Evolutionary conservation across 1,140 invertebrate genomes (phyloP).

Genomic region (Lordiphosa clarofinis): DNA sequence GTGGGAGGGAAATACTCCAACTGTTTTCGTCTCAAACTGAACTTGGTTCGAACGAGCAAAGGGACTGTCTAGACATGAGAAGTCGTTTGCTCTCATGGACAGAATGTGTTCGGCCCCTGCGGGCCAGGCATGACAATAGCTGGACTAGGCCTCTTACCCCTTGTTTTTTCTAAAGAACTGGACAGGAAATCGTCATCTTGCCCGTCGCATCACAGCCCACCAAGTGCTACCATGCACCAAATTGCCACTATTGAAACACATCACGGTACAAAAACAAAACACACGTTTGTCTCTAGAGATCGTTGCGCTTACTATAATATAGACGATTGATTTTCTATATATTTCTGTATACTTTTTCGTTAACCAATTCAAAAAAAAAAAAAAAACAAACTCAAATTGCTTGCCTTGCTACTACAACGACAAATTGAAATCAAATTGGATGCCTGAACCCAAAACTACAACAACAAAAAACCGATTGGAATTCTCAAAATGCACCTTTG

Average conservation of each 20-base stretch:
- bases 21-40: too few relatives aligned
- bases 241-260: conserved; percentile 10
- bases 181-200: neutral
- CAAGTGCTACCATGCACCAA: conserved; percentile 27
- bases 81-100: too few relatives aligned
- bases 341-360: conserved; percentile 36
- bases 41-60: too few relatives aligned
- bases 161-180: too few relatives aligned
- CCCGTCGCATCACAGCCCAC: conserved; percentile 16
- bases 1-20: too few relatives aligned
- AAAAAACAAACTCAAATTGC: conserved; percentile 41
- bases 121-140: too few relatives aligned
- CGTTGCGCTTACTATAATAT: conserved; percentile 17
- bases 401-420: conserved; percentile 58
- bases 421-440: conserved; percentile 19
- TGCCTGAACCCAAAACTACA: neutral
- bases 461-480: conserved; percentile 3
- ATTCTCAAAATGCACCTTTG: conserved; percentile 8
- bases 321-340: conserved; percentile 48
- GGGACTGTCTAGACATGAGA: too few relatives aligned
- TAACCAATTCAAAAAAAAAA: conserved; percentile 27
- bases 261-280: conserved; percentile 3
- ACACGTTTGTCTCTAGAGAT: conserved; percentile 32
- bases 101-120: too few relatives aligned
- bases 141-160: too few relatives aligned